A percentile compares a stretch with the other conserved stretches of the same genome.
phyloP scores from a whole-genome alignment of 1,140 invertebrate genomes.

The Cyrtorhinus lividipennis region DNA sequence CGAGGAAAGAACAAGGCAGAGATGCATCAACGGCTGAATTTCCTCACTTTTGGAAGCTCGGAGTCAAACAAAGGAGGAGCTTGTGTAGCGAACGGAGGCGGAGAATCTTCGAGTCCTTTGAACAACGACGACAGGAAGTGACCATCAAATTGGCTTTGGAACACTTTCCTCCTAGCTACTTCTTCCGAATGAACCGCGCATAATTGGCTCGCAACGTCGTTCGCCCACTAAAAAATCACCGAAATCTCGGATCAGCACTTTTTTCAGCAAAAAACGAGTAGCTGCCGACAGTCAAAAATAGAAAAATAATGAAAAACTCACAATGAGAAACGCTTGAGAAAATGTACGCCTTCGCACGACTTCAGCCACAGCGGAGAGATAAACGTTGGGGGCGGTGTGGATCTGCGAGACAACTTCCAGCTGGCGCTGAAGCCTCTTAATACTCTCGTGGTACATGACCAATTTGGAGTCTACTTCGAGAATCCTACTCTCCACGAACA shows the following conservation, averaged over 20 bases:
- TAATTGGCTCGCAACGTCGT: constrained; percentile 56
- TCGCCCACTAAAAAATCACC: constrained; percentile 55
- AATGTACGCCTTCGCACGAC: constrained; percentile 62
- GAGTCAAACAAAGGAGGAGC: constrained; percentile 59
- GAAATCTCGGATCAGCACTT: too few relatives aligned
- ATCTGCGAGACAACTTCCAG: constrained; percentile 74
- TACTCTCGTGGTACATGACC: constrained; percentile 62
- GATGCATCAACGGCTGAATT: too few relatives aligned
- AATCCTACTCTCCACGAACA: constrained; percentile 71
- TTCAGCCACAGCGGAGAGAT: constrained; percentile 67
- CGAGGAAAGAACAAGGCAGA: not conserved
- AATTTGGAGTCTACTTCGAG: constrained; percentile 62
- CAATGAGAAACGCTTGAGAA: constrained; percentile 54
- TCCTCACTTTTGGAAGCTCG: constrained; percentile 50
- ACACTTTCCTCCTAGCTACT: constrained; percentile 49
- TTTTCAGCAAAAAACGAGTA: not conserved
- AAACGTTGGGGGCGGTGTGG: constrained; percentile 64
- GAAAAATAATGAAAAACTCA: constrained; percentile 26
- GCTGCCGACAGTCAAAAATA: too few relatives aligned
- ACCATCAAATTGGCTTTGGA: constrained; percentile 57
- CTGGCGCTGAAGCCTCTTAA: constrained; percentile 57
- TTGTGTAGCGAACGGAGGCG: constrained; percentile 68
- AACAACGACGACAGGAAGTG: constrained; percentile 79
- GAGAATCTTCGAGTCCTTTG: constrained; percentile 71
- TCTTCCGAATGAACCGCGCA: constrained; percentile 63